These are phyloP conservation scores for Steinernema hermaphroditum DNA, from an alignment of 2,888 invertebrate genomes.

Conservation along the genomic window DNA sequence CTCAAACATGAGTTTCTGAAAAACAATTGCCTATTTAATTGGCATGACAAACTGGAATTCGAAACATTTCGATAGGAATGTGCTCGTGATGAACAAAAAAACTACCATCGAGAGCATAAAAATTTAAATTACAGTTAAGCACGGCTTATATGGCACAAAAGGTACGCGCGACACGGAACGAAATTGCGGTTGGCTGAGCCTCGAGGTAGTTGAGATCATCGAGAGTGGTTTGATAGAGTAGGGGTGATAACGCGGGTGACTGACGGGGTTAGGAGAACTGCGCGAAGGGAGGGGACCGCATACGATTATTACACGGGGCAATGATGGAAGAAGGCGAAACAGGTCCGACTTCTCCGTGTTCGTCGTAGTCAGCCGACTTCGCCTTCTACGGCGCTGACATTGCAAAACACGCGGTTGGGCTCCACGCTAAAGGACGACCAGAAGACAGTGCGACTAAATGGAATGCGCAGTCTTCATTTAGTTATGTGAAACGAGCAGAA, in stretches of 20 bases:
- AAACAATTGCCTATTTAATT: not conserved
- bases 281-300: constrained; percentile 29
- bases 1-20: constrained; percentile 19
- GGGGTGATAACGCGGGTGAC: constrained; percentile 27
- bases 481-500: constrained; percentile 24
- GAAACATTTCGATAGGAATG: no score
- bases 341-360: constrained; percentile 19
- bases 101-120: no score
- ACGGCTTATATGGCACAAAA: no score
- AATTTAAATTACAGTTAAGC: no score
- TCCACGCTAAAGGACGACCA: constrained; percentile 24
- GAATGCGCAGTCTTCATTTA: constrained; percentile 28
- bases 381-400: constrained; percentile 31
- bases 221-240: constrained; percentile 28
- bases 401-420: constrained; percentile 15
- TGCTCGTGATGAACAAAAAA: no score
- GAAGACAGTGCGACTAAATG: constrained; percentile 6
- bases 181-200: constrained; percentile 21
- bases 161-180: not conserved
- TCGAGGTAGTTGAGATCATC: constrained; percentile 6
- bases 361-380: constrained; percentile 14
- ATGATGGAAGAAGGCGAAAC: constrained; percentile 13
- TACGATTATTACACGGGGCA: constrained; percentile 30
- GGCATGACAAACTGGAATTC: no score
- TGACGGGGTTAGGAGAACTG: constrained; percentile 27